phyloP scores from a whole-genome alignment of 1,140 invertebrate species.

The Paralvinella palmiformis region DNA sequence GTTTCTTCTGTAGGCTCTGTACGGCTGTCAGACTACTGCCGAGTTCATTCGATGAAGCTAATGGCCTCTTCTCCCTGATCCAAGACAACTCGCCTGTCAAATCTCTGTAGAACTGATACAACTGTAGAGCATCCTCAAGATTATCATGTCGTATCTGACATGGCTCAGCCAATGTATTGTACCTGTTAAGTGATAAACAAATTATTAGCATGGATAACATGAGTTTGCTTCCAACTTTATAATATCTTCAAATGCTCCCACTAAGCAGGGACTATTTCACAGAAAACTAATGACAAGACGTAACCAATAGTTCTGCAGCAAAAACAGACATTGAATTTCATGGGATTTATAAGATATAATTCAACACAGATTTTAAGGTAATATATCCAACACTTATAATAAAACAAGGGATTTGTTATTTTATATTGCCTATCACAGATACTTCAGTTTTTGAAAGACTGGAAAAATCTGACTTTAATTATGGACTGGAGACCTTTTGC shows the following conservation, averaged over 20 bases:
- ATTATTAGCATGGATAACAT: neutral
- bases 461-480: no score
- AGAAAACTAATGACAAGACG: no score
- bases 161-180: conserved; percentile 61
- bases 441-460: no score
- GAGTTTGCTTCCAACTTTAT: no score
- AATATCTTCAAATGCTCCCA: neutral
- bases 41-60: conserved; percentile 91
- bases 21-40: conserved; percentile 89
- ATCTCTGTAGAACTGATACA: conserved; percentile 94
- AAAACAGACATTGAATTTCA: no score
- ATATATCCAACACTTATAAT: no score
- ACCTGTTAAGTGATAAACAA: conserved; percentile 51
- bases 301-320: no score
- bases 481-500: no score
- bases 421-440: no score
- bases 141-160: conserved; percentile 54
- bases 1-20: conserved; percentile 98
- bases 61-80: conserved; percentile 97
- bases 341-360: no score
- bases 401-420: no score
- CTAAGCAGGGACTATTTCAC: neutral
- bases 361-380: no score
- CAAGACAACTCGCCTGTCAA: conserved; percentile 97
- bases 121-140: conserved; percentile 83